Conservation (phyloP, 2,113 vertebrate species). For the Vombatus ursinus region DNA sequence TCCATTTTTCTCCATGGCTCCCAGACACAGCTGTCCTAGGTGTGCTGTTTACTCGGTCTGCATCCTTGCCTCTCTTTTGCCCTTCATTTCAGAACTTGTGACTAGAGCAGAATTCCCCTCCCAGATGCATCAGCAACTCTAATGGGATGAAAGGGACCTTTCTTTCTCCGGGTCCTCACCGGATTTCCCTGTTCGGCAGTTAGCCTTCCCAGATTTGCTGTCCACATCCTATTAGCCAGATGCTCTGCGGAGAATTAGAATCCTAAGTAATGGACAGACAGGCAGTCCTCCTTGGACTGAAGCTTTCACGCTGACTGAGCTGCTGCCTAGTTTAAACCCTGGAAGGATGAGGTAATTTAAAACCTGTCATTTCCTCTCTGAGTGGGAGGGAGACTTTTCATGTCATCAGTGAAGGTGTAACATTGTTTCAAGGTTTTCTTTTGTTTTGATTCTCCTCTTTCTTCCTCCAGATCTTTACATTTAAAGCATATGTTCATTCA, state of each 20-base stretch:
- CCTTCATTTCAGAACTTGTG: conserved; percentile 24
- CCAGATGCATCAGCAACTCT: neutral
- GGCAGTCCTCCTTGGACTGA: conserved; percentile 64
- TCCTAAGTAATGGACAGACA: conserved; percentile 72
- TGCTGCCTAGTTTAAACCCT: conserved; percentile 76
- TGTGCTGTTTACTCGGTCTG: accelerated
- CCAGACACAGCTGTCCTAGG: neutral
- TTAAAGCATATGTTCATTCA: neutral
- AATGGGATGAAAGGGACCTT: neutral
- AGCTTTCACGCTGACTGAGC: conserved; percentile 70
- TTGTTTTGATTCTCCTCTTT: neutral
- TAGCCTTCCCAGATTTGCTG: conserved; percentile 54
- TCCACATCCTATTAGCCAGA: conserved; percentile 69
- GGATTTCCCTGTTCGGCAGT: conserved; percentile 22
- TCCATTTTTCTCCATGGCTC: neutral
- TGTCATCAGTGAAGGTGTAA: conserved; percentile 71
- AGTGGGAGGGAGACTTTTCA: conserved; percentile 74
- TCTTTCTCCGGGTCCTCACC: neutral
- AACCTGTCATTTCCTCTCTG: conserved; percentile 80
- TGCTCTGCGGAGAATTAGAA: conserved; percentile 73
- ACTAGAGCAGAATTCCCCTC: neutral
- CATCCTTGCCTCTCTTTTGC: neutral
- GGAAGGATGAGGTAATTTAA: conserved; percentile 79
- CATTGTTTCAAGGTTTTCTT: conserved; percentile 46
- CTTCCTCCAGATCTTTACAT: conserved; percentile 11